Conservation (phyloP, 2,888 invertebrate genomes). For the Melangyna quadrimaculata region DNA sequence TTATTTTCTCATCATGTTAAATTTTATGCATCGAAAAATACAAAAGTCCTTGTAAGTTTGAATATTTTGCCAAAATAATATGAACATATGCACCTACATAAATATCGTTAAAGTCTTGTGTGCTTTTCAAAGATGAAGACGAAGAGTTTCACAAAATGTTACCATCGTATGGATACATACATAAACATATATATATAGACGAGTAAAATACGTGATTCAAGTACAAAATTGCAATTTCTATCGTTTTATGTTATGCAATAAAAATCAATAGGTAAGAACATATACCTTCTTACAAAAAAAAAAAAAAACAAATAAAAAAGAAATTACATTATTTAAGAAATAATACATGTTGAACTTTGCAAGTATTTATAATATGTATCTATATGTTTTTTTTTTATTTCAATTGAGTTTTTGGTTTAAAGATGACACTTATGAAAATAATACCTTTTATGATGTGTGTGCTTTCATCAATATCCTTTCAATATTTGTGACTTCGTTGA, state of each 20-base stretch:
- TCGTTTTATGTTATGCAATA: constrained; percentile 10
- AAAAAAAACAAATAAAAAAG: not conserved
- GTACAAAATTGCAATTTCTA: constrained; percentile 11
- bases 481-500: not conserved
- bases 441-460: not conserved
- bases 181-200: too few relatives aligned
- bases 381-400: not conserved
- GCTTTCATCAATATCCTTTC: not conserved
- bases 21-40: constrained; percentile 8
- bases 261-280: not conserved
- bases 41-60: not conserved
- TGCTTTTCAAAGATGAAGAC: not conserved
- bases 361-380: not conserved
- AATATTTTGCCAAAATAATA: constrained; percentile 2
- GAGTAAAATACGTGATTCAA: constrained; percentile 21
- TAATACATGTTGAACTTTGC: not conserved
- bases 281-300: not conserved
- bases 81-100: too few relatives aligned
- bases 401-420: not conserved
- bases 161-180: not conserved
- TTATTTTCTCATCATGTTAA: constrained; percentile 7
- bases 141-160: not conserved
- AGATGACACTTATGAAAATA: not conserved
- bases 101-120: not conserved
- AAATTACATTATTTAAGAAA: not conserved